Base-by-base conservation (phyloP, 2,113 vertebrate genomes). In the Excalfactoria chinensis region DNA sequence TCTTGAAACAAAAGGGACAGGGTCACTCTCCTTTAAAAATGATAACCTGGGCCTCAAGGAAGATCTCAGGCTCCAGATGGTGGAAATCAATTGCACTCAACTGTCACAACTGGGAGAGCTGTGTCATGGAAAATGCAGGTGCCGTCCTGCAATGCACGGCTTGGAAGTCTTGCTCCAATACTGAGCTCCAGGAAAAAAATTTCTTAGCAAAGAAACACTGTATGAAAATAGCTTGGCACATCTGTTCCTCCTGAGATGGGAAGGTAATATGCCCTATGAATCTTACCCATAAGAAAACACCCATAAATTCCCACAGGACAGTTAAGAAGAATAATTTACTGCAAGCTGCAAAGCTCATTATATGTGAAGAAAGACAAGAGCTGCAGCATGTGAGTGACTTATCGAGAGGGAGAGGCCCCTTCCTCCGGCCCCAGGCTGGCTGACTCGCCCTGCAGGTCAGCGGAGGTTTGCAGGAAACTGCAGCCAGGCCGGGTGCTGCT, bases 401-500 rank as follows among this genome's bases (percentile, higher is more conserved):
- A 60, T 67, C 81, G 84, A 4, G 1, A 88, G 90, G 92, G 75
- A 72, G 78, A 25, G 78, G 71, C 35, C 60, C 71, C 69, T 90
- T 87, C 30, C 87, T 75, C 18, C 0, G 7, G 4, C 81, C 82
- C 58, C 93, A 93, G 90, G 43, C 87, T 60, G 82, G 7, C n/a
- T 70, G 76, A 48, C 64, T 79, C 23, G 56, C 74, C 95, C n/a
- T 18, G 21, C 91, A 83, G 93, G 85, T 35, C 91, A 67, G 55
- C 13, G 85, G 92, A 15, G 79, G 85, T 71, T 68, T 86, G 89
- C 95, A 96, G 96, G 93, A 95, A 93, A 40, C 95, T 56, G 76
- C 66, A 3, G 72, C 70, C 88, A 26, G 58, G 56, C 32, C 43
- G 88, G 89, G 69, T 72, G 84, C 22, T 77, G 22, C 53, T 71